A percentile compares a stretch with the other conserved stretches of the same genome.
phyloP scores from a whole-genome alignment of 1,140 invertebrate genomes.

The Solen grandis region DNA sequence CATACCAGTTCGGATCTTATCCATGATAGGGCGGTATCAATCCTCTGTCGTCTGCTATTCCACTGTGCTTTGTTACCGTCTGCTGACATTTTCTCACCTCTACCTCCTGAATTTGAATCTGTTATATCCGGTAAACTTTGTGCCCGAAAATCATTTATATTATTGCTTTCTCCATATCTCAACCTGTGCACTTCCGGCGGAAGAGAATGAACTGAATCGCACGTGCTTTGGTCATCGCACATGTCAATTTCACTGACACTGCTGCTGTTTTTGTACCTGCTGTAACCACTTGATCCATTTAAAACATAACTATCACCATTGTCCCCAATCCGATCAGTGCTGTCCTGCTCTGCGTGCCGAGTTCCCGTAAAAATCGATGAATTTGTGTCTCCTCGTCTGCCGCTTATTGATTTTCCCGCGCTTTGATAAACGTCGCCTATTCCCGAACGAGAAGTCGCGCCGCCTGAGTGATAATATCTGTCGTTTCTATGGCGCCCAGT shows the following conservation, averaged over 20 bases:
- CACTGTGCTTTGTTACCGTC: background rate
- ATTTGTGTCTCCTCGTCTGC: background rate
- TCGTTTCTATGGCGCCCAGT: background rate
- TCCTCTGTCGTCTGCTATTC: conserved; percentile 14
- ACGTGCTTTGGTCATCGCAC: conserved; percentile 1
- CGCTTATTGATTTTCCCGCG: conserved; percentile 46
- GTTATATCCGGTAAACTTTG: conserved; percentile 25
- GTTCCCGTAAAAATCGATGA: conserved; percentile 22
- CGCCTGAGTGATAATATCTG: background rate
- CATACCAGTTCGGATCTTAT: conserved; percentile 40
- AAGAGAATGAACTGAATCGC: background rate
- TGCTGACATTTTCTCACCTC: background rate
- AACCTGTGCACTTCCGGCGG: background rate
- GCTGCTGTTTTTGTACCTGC: background rate
- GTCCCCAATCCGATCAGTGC: conserved; percentile 9
- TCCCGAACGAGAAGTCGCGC: background rate
- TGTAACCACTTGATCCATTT: background rate
- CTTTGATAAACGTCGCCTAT: conserved; percentile 37
- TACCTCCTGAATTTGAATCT: background rate
- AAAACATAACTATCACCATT: background rate
- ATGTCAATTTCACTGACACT: conserved; percentile 5
- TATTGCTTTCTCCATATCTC: background rate
- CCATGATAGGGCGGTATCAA: conserved; percentile 48
- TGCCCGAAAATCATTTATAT: background rate
- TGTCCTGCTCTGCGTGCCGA: background rate